Conservation (phyloP, 1,140 invertebrate genomes). For the Lordiphosa collinella region DNA sequence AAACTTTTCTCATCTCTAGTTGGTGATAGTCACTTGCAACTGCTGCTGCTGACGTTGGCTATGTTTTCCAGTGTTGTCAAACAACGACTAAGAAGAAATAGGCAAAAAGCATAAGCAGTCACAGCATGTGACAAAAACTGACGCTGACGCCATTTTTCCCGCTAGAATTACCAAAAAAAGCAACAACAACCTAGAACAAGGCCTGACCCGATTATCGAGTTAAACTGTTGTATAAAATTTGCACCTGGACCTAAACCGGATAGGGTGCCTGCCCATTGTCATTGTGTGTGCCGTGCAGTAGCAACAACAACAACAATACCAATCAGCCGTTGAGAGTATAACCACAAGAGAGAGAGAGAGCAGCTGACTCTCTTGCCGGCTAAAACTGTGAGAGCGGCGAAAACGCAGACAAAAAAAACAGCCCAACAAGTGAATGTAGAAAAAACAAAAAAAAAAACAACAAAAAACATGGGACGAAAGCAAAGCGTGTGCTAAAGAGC, state of each 20-base stretch:
- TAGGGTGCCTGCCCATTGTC: conserved; percentile 60
- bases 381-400: conserved; percentile 28
- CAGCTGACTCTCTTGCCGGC: conserved; percentile 28
- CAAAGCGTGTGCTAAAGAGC: conserved; percentile 67
- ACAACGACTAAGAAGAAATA: not conserved
- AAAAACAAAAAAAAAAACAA: conserved; percentile 45
- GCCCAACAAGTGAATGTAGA: conserved; percentile 68
- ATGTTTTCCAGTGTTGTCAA: conserved; percentile 6
- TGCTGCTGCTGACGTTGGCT: conserved; percentile 42
- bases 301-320: conserved; percentile 18
- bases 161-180: conserved; percentile 58
- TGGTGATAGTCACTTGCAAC: not conserved
- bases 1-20: conserved; percentile 16
- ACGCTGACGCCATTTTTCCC: conserved; percentile 62
- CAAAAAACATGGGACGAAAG: conserved; percentile 54
- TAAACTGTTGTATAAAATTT: conserved; percentile 74
- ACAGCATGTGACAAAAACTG: conserved; percentile 24
- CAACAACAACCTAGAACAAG: conserved; percentile 29
- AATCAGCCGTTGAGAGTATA: conserved; percentile 33
- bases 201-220: conserved; percentile 75
- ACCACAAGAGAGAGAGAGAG: conserved; percentile 14
- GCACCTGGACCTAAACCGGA: conserved; percentile 76
- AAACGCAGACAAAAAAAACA: conserved; percentile 48
- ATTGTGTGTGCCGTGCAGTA: conserved; percentile 27
- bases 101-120: not conserved